Base-by-base conservation (phyloP, 1,140 invertebrate species). In the Drosophila tsacasi region DNA sequence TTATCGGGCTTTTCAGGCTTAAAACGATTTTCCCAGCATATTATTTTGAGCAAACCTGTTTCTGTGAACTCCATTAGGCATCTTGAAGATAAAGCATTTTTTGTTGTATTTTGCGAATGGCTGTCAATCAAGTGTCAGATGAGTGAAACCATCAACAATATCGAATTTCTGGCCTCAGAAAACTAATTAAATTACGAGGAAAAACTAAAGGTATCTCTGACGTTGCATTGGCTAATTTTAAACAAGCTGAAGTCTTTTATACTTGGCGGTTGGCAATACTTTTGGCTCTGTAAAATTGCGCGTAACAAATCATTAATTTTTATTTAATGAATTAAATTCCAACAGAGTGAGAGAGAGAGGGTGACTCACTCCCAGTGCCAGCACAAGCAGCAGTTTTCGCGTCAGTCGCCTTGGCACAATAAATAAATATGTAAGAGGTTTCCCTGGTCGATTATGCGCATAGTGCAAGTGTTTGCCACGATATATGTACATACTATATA, bases 41-140 rank as follows among this genome's bases (percentile, higher is more conserved):
- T 72, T 40, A 37, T 37, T 19, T 19, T 37, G 1, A 25, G 19
- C 57, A 69, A 84, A 76, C 61, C 39, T 13, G 58, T 79, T 71
- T 72, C 63, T 76, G 61, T 42, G 55, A 23, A 64, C 73, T 69
- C 65, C 44, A 66, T 81, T 81, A 66, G 61, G 50, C 59, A 39
- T 67, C 44, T 50, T 55, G 32, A n/a, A 23, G 54, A 55, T 55
- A 55, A 39, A 55, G 54, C 21, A 23, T 30, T 39, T 44, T 35
- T 32, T 39, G 32, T 46, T 35, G 30, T 52, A 74, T 81, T 83
- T 79, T 62, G 58, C 80, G 65, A 83, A 76, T 80, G 73, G 79
- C 83, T 82, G 89, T 91, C 89, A 91, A 91, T 91, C 89, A 91
- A 89, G 69, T 91, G 89, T 91, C 89, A 91, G 72, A 52, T 80